Evolutionary conservation across 2,113 vertebrate species (phyloP), one percentile per base, ranked within the genome.

Genomic region (Hemiprocne comata): DNA sequence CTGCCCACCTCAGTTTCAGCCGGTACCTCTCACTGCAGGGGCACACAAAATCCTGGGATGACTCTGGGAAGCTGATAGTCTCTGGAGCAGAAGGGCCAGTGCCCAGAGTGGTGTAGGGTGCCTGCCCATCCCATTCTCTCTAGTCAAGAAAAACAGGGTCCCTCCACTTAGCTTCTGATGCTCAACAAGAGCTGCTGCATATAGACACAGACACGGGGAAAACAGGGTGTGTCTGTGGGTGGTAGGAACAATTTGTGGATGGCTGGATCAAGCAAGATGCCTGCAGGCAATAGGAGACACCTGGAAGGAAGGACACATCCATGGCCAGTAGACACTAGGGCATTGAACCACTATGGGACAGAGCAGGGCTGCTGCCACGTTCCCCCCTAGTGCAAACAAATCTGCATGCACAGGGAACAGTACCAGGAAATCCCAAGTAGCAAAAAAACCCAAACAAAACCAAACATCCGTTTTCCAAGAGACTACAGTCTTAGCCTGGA

Each of bases 151-250:
- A 69, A 79, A 1, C 38, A 42, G 18, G 2, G 13, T 61, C 24
- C 38, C 38, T 60, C n/a, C 28, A 5, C 58, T 25, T 67, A 57
- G 23, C 53, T 83, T 79, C 48, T 16, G 31, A 50, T n/a, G n/a
- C 42, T 55, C 64, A 74, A 13, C 24, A 82, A 40, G n/a, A 53
- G 20, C 66, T 71, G 51, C 46, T 74, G 33, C 54, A 64, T 34
- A 13, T 4, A 3, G n/a, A n/a, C n/a, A 44, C 0, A 1, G 76
- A 58, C n/a, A 17, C 3, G 2, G 24, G 20, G 34, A 67, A 88
- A 33, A 69, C 19, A 11, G 62, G 16, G 34, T 7, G 17, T 50
- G 73, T 13, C 82, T 42, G 34, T 25, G 64, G 48, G 58, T 64
- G 33, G 36, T 5, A 79, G 20, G 29, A 81, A 81, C 50, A 48